Evolutionary conservation across 2,113 vertebrate genomes (phyloP), one percentile per base, ranked within the genome.

Genomic region (Dendrocopos noguchii): DNA sequence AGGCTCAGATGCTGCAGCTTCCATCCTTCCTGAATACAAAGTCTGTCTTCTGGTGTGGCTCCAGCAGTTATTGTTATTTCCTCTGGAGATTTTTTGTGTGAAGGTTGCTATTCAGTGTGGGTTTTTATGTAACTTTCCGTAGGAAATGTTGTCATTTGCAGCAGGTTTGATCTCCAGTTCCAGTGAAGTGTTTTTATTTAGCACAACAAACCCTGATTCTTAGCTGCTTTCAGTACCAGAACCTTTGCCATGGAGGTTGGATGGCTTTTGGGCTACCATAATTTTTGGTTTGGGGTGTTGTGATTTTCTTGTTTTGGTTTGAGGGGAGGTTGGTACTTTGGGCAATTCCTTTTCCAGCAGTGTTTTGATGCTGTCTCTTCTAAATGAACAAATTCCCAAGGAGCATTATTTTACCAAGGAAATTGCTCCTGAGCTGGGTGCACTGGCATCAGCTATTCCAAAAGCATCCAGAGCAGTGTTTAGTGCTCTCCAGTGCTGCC

Each of bases 71-170:
- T 50, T 91, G 92, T 91, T 95, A 85, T 84, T 96, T 96, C 95
- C 93, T 88, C 83, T 81, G 84, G 80, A 72, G 93, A 53, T 47
- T 83, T 86, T 94, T 65, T 50, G 22, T 50, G 92, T 95, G 67
- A 39, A 94, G 85, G 29, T 84, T 93, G 61, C 90, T 95, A 88
- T 88, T 95, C 83, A 93, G 10, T 0, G 3, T 78, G 80, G 88
- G 42, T 44, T 56, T 96, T 94, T 93, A 47, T 95, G 66, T 96
- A 96, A 96, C 93, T 95, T 96, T 95, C 93, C 95, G 81, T 96
- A 93, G 95, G 95, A 96, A 95, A 95, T 95, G 95, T 91, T 94
- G 95, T 96, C 88, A 95, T 95, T 93, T 94, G 95, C 4, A 44
- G 93, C 66, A 93, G 80, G 90, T 95, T 88, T 94, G 90, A 95